Conservation (phyloP, 2,888 invertebrate genomes). For the Myopa testacea region DNA sequence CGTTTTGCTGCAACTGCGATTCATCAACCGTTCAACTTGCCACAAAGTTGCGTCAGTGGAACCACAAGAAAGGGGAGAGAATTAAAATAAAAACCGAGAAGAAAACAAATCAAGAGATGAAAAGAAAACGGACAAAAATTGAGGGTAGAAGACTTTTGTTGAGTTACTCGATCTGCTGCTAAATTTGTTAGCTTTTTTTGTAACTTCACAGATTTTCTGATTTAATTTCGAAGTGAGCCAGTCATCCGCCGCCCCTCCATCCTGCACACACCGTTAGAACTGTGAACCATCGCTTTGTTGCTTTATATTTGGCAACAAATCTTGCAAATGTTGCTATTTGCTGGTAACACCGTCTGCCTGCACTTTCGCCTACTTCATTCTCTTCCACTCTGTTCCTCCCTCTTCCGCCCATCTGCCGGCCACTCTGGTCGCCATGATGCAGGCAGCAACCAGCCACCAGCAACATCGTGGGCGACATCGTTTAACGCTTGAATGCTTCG, state of each 20-base stretch:
- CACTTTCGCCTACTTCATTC: not conserved
- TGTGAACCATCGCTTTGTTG: no score
- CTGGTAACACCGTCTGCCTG: no score
- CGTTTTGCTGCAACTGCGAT: no score
- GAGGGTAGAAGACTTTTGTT: not conserved
- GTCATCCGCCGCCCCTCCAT: no score
- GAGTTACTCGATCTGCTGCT: not conserved
- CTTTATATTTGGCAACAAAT: no score
- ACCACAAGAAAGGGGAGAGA: not conserved
- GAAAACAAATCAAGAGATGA: not conserved
- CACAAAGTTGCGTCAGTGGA: not conserved
- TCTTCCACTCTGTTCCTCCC: not conserved
- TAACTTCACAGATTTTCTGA: not conserved
- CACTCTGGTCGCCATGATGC: no score
- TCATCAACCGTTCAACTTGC: no score
- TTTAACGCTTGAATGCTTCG: conserved; percentile 5
- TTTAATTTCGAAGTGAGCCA: not conserved
- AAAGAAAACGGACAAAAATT: not conserved
- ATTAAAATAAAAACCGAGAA: not conserved
- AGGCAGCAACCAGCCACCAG: not conserved
- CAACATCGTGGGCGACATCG: not conserved
- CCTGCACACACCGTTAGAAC: no score
- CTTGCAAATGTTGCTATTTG: not conserved
- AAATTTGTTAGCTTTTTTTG: not conserved
- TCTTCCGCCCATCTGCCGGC: not conserved